Evolutionary conservation across 1,140 invertebrate genomes (phyloP), one percentile per base, ranked within the genome.

Genomic region (Delia radicum): DNA sequence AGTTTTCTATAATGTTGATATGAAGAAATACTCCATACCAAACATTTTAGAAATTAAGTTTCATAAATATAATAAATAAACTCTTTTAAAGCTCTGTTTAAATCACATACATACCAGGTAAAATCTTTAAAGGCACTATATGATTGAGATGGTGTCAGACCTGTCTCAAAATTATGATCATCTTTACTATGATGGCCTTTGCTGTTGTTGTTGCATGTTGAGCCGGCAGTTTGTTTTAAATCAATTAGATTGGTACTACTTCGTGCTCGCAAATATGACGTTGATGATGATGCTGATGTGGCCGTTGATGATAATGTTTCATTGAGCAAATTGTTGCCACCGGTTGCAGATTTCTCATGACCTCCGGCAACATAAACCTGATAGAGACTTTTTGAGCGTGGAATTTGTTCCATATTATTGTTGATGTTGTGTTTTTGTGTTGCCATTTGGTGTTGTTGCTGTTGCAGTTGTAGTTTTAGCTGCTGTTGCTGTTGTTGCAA

Each of bases 351-450:
- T 61, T 80, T 73, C 26, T 79, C 76, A 61, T 48, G 67, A 72
- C 76, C 77, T 21, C 75, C 79, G 63, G 83, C 77, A 2, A 78
- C 77, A 24, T 82, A 82, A 61, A 91, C 87, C 86, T 89, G 87
- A 87, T 90, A 83, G 74, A 90, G 83, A 80, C 87, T 90, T 81
- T 84, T 87, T 24, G 84, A 89, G 76, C 87, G 83, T 8, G 83
- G 78, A 46, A 86, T 86, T 71, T 86, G 82, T 24, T 81, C 69
- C 37, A 75, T 80, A 31, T 55, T 74, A 10, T 75, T 42, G 78
- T 0, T 74, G 78, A n/a, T 77, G 76, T 29, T 78, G 74, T 55
- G 82, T 75, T 29, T 76, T 69, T 1, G 33, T 24, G 10, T 2
- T 5, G 48, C 48, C 7, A 55, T 21, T 15, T 71, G 3, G 26